phyloP scores from a whole-genome alignment of 2,113 vertebrate species.

The Periophthalmus modestus region DNA sequence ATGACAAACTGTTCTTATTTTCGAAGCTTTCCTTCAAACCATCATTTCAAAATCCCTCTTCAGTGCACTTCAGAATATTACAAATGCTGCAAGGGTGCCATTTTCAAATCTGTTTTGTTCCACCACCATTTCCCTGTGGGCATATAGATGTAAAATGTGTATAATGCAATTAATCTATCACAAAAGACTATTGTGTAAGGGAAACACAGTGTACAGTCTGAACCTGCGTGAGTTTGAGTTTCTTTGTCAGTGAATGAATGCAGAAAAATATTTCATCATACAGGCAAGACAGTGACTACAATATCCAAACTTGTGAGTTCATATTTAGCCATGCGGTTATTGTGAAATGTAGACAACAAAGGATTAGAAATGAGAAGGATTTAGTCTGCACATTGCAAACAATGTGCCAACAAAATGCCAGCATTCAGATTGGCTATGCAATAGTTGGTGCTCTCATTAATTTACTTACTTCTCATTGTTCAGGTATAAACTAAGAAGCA shows the following conservation, averaged over 20 bases:
- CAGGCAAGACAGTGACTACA: background rate
- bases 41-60: conserved; percentile 31
- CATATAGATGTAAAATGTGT: conserved; percentile 10
- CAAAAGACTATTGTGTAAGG: background rate
- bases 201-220: conserved; percentile 11
- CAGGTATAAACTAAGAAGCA: too few relatives aligned
- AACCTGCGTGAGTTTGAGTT: conserved; percentile 7
- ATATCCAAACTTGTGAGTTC: background rate
- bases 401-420: background rate
- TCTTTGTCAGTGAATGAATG: conserved; percentile 5
- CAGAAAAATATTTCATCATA: background rate
- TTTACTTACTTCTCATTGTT: too few relatives aligned
- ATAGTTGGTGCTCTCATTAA: too few relatives aligned
- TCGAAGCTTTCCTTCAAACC: conserved; percentile 39
- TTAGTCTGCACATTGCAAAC: background rate
- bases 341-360: background rate
- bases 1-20: conserved; percentile 16
- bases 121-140: background rate
- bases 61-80: conserved; percentile 55
- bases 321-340: background rate
- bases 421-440: background rate
- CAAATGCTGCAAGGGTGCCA: conserved; percentile 11
- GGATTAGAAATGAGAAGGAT: background rate
- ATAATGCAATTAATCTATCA: conserved; percentile 20
- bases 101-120: conserved; percentile 23